Conservation (phyloP, 1,140 invertebrate genomes). For the Aphis gossypii region DNA sequence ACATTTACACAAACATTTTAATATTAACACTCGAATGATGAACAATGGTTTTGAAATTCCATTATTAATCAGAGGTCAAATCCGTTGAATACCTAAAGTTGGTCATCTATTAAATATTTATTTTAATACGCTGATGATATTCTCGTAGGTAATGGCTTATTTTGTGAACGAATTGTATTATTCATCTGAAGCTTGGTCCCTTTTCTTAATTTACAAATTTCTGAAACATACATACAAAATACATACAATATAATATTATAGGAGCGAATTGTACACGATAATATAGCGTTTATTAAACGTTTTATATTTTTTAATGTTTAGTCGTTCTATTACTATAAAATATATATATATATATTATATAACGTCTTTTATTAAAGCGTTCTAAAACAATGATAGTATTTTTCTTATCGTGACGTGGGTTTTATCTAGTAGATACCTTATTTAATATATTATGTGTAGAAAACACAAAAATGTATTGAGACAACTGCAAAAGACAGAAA, state of each 20-base stretch:
- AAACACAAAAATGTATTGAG: background rate
- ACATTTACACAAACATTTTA: slow-evolving; percentile 31
- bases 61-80: slow-evolving; percentile 30
- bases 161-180: background rate
- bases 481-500: background rate
- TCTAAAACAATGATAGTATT: too few species aligned
- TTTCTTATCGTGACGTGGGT: background rate
- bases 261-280: background rate
- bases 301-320: background rate
- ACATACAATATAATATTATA: too few species aligned
- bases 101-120: slow-evolving; percentile 17
- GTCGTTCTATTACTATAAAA: background rate
- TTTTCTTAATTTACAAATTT: slow-evolving; percentile 3
- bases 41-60: slow-evolving; percentile 40
- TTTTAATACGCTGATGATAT: slow-evolving; percentile 18
- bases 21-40: slow-evolving; percentile 19
- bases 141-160: background rate
- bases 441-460: background rate
- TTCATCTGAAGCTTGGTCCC: background rate
- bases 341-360: too few species aligned
- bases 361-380: too few species aligned
- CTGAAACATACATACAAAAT: background rate
- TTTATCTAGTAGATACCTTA: background rate
- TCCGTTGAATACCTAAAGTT: slow-evolving; percentile 9
- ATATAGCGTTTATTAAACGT: background rate